Evolutionary conservation across 1,140 invertebrate species (phyloP), one percentile per base, ranked within the genome.

Genomic region (Watersipora subatra): DNA sequence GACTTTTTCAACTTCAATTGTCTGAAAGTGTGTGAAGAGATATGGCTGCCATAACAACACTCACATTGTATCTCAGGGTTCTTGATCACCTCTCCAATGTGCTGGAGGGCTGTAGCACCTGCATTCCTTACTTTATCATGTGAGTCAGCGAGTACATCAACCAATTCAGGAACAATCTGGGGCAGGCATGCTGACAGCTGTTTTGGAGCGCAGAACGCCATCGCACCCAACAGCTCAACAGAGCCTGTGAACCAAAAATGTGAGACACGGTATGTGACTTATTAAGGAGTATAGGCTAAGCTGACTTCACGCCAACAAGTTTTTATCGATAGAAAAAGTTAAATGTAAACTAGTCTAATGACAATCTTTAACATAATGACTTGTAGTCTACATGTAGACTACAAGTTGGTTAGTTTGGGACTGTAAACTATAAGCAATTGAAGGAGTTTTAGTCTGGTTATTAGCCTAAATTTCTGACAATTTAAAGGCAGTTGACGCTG

Each of bases 51-150:
- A 64, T 22, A 15, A 12, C 15, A 62, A 17, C 7, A 67, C 63
- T 61, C 77, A 88, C 87, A 86, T 86, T 95, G 91, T 80, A 99
- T 97, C 83, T 99, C 97, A 0, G 96, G 96, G 85, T 99, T 99
- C 69, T 91, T 85, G 66, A 97, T 97, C 56, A 99, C 96, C 62
- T 91, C 93, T 22, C 94, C 96, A 77, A 99, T 99, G 68, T 97
- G 90, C 78, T 89, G 88, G 1, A 99, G 83, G 61, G 96, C 96
- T 78, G 94, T 90, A 2, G 90, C 91, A 19, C 93, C 93, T 20
- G 94, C 91, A 75, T 92, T 90, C 83, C 97, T 93, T n/a, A 99
- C 95, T 82, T 95, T 94, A 65, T 89, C 88, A 74, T 99, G 96
- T 0, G 95, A 98, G 82, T 99, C 96, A 66, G 92, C 92, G 3